Evolutionary conservation across 2,113 vertebrate genomes (phyloP), one percentile per base, ranked within the genome.

Genomic region (Heteronetta atricapilla): DNA sequence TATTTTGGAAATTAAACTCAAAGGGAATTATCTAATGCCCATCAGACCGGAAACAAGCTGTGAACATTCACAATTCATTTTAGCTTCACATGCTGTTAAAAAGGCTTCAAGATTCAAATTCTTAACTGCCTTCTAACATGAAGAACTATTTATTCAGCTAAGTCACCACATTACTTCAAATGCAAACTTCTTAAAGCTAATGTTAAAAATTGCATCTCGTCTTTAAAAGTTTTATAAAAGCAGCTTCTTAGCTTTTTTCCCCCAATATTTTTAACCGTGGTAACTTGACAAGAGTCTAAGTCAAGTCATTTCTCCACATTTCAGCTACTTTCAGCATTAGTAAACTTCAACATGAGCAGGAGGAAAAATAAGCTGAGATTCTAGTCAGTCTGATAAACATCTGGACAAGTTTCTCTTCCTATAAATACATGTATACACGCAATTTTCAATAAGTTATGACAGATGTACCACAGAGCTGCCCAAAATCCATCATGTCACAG

Each of bases 271-370:
- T 89, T 88, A 94, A 88, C 89, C 76, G 83, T 78, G 75, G 79
- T 95, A 80, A 91, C 67, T 38, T 85, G 76, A 90, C 92, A 83
- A 89, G 63, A 21, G 55, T 48, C 60, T 78, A 77, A 86, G 60
- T n/a, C 84, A 95, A 86, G 82, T 18, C 66, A 59, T 69, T 92
- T 96, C 79, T 66, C 76, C 83, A 75, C 74, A 67, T 82, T 85
- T 95, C 72, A 89, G 88, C 91, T 95, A 89, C 86, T 94, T 75
- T 77, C 76, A 93, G 84, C 87, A 72, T 94, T 96, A 96, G 3
- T 94, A 93, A 95, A 88, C 48, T 83, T 80, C 29, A 72, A 68
- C 29, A 33, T 19, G 25, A 79, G 50, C 34, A 86, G 88, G 73
- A 93, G 60, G 70, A 74, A 73, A 95, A 86, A 36, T 0, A 2